Evolutionary conservation across 2,888 invertebrate species (phyloP).

Genomic region (Metacarcinus magister): DNA sequence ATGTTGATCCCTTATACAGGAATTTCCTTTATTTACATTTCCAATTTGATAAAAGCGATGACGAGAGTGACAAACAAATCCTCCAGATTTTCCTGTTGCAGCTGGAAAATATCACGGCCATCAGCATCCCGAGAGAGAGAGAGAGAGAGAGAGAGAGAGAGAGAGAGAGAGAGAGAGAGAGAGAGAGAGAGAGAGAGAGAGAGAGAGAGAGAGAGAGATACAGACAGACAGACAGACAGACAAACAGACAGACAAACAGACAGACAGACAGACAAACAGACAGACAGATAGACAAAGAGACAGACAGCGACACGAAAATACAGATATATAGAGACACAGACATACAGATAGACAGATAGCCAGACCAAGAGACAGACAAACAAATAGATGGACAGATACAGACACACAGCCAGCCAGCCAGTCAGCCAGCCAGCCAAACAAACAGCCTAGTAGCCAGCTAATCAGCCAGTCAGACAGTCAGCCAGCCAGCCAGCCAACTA

Average conservation of each 20-base stretch:
- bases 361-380: no score
- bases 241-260: not conserved
- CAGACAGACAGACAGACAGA: no score
- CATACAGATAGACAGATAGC: no score
- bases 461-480: no score
- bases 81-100: not conserved
- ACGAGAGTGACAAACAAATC: not conserved
- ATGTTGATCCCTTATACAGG: not conserved
- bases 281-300: no score
- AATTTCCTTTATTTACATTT: not conserved
- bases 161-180: not conserved
- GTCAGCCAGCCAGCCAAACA: no score
- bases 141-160: not conserved
- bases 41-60: slow-evolving; percentile 26
- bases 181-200: slow-evolving; percentile 26
- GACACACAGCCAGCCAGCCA: no score
- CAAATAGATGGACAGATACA: no score
- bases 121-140: not conserved
- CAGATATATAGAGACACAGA: no score
- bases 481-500: no score
- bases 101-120: not conserved
- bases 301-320: no score
- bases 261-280: not conserved
- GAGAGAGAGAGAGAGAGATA: not conserved
- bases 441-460: no score